Base-by-base conservation (phyloP, 2,797 vertebrate genomes). In the Acridotheres tristis region DNA sequence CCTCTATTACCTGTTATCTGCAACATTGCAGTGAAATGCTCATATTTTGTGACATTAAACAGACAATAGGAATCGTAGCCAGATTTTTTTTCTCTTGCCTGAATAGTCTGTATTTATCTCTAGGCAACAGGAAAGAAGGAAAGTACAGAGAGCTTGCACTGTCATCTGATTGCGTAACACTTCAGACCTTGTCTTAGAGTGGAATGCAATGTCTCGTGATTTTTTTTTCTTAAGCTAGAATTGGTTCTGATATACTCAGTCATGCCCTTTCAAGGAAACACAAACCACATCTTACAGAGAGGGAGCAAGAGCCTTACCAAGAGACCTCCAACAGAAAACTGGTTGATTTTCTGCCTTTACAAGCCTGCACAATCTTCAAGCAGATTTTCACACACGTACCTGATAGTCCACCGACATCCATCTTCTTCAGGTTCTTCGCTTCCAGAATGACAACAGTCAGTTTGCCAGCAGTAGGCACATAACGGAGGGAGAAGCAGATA, bases 351-450 rank as follows among this genome's bases (percentile, higher is more conserved):
- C 51, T 84, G 71, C 48, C 20, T 80, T 80, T 55, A 51, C 9
- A 85, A 91, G 47, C 77, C 80, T 36, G 21, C 5, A 77, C 78
- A 83, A 72, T 50, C 79, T 83, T 81, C 23, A 85, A 73, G 77
- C 36, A 76, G 63, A 88, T 95, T 93, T 91, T 89, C 34, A 85
- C 75, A 55, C 93, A 94, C 97, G 96, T 98, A 99, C 99, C 99
- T 98, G 99, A 99, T 97, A 99, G 98, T 85, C 99, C 99, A 85
- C 99, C 99, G 8, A 99, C 99, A 45, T 99, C 99, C 99, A 99
- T 99, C 97, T 99, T 99, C 98, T 99, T 99, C 98, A 99, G 98
- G 97, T 99, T 99, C 97, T 99, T 99, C 50, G 99, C 99, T 97
- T 99, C 99, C 73, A 99, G 98, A 94, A 99, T 97, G 96, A 99